These are phyloP conservation scores for Hemithea aestivaria DNA, from an alignment of 2,888 invertebrate genomes.

Conservation along the genomic window DNA sequence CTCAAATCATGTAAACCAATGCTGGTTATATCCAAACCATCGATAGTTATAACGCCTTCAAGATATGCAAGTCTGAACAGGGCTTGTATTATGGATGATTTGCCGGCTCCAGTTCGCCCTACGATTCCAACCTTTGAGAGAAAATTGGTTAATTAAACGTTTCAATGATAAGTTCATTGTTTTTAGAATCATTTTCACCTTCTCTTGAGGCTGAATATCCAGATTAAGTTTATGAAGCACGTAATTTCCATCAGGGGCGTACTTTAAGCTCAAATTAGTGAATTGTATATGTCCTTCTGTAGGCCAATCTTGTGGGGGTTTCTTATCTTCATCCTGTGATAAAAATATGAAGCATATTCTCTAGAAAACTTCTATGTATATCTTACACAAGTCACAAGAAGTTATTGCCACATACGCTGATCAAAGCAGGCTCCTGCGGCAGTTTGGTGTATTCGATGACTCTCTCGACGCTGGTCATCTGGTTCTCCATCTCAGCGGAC, in stretches of 20 bases:
- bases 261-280: slow-evolving; percentile 70
- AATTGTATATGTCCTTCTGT: slow-evolving; percentile 71
- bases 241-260: slow-evolving; percentile 67
- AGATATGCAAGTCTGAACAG: slow-evolving; percentile 82
- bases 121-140: slow-evolving; percentile 80
- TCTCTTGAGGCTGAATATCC: slow-evolving; percentile 69
- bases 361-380: neutral
- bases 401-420: slow-evolving; percentile 38
- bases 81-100: slow-evolving; percentile 84
- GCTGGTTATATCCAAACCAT: slow-evolving; percentile 79
- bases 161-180: too few species aligned
- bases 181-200: slow-evolving; percentile 41
- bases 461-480: slow-evolving; percentile 90
- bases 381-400: neutral
- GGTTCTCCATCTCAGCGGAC: slow-evolving; percentile 90
- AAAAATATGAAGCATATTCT: neutral
- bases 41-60: slow-evolving; percentile 84
- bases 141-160: slow-evolving; percentile 1
- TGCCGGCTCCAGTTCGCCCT: slow-evolving; percentile 83
- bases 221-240: slow-evolving; percentile 78
- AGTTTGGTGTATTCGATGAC: slow-evolving; percentile 83
- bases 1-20: slow-evolving; percentile 81
- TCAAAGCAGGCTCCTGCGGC: slow-evolving; percentile 70
- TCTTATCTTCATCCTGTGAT: slow-evolving; percentile 43
- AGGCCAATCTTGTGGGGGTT: slow-evolving; percentile 75